These are phyloP conservation scores for Macquaria australasica DNA, from an alignment of 2,113 vertebrate species.

Conservation along the genomic window DNA sequence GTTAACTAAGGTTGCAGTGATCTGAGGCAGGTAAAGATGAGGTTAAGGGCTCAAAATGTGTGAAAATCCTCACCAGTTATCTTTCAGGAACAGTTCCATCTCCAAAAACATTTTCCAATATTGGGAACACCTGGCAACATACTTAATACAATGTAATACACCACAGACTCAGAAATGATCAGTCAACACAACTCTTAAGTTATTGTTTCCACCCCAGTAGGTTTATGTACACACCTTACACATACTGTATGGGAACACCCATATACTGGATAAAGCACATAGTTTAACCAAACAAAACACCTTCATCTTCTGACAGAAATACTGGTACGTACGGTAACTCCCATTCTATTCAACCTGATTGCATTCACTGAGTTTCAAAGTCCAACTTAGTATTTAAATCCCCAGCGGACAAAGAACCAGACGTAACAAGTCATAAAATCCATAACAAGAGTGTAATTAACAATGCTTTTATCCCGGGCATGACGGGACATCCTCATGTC, in stretches of 20 bases:
- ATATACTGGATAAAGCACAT: neutral
- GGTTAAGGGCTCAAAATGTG: neutral
- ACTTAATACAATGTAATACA: no score
- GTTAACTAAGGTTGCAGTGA: neutral
- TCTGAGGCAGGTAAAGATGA: neutral
- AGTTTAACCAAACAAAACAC: neutral
- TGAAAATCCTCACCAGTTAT: neutral
- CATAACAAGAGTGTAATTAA: conserved; percentile 14
- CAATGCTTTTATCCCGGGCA: neutral
- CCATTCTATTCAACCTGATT: neutral
- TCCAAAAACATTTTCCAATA: neutral
- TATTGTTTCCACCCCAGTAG: neutral
- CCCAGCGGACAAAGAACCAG: neutral
- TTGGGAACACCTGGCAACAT: neutral
- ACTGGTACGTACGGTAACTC: neutral
- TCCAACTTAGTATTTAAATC: neutral
- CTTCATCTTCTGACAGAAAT: neutral
- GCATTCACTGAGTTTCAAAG: neutral
- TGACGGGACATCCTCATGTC: conserved; percentile 36
- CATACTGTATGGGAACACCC: neutral
- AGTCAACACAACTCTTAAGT: neutral
- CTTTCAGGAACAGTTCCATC: neutral
- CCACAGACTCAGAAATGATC: neutral
- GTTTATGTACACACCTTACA: neutral
- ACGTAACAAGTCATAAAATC: conserved; percentile 5